phyloP scores from a whole-genome alignment of 2,888 invertebrate genomes.

The Calameuta pallipes region DNA sequence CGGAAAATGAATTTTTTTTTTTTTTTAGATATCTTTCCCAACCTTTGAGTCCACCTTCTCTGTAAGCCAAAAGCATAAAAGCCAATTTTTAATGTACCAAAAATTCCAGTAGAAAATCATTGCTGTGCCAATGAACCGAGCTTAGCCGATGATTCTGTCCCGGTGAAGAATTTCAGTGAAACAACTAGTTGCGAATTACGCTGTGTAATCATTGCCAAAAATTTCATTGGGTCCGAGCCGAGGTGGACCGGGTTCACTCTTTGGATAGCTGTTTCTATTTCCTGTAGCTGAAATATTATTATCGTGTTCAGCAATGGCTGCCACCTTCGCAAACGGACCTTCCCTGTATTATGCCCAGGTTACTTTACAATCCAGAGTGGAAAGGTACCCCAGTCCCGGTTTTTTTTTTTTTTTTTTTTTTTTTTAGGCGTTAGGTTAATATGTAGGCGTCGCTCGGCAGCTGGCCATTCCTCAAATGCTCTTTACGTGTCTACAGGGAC shows the following conservation, averaged over 20 bases:
- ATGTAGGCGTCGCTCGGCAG: constrained; percentile 24
- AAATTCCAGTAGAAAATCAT: no score
- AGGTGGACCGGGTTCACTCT: not conserved
- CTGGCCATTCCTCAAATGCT: constrained; percentile 24
- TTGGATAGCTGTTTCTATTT: not conserved
- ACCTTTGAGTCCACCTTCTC: not conserved
- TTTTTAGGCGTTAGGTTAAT: no score
- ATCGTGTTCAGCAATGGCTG: not conserved
- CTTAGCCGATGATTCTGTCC: no score
- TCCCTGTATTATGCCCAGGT: not conserved
- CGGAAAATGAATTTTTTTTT: not conserved
- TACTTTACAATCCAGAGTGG: not conserved
- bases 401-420: not conserved
- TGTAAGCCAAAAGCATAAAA: no score
- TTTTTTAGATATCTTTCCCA: not conserved
- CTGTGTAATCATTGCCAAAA: not conserved
- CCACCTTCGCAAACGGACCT: not conserved
- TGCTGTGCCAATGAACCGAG: no score
- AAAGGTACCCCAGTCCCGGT: not conserved
- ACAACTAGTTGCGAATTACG: not conserved
- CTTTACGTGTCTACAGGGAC: constrained; percentile 8
- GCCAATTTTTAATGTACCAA: no score
- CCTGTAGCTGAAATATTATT: not conserved
- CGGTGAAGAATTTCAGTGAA: not conserved
- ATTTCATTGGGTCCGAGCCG: not conserved